phyloP scores from a whole-genome alignment of 1,140 invertebrate genomes.

The Caenorhabditis inopinata region DNA sequence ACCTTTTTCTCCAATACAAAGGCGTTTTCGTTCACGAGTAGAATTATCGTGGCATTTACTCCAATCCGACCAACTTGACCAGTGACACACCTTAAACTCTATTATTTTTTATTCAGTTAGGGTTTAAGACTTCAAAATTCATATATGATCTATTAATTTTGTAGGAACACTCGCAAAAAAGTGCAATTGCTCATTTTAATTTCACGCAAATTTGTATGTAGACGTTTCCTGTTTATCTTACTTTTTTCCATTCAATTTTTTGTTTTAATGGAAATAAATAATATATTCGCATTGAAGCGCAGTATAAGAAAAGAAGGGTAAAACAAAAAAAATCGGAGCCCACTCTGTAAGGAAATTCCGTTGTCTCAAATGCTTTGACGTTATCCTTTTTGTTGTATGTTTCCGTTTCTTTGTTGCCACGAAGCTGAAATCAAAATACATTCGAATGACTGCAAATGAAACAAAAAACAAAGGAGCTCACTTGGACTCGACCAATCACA shows the following conservation, averaged over 20 bases:
- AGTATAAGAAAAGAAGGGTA: neutral
- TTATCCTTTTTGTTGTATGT: conserved; percentile 32
- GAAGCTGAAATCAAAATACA: neutral
- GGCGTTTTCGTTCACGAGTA: conserved; percentile 35
- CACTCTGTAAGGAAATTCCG: conserved; percentile 27
- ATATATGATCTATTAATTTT: no score
- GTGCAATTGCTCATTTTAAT: neutral
- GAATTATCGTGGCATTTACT: conserved; percentile 34
- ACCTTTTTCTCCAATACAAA: conserved; percentile 44
- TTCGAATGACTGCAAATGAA: neutral
- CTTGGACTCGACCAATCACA: neutral
- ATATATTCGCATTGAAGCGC: neutral
- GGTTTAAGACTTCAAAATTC: no score
- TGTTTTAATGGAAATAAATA: no score
- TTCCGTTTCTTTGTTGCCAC: neutral
- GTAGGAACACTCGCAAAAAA: neutral
- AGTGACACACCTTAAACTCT: conserved; percentile 36
- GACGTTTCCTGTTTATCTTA: neutral
- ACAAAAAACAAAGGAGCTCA: neutral
- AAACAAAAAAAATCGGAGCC: neutral
- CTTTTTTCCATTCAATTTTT: neutral
- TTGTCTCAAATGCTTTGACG: conserved; percentile 15
- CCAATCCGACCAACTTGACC: conserved; percentile 47
- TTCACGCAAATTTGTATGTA: neutral
- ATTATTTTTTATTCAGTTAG: no score